Base-by-base conservation (phyloP, 2,888 invertebrate genomes). In the Eumerus sabulonum region DNA sequence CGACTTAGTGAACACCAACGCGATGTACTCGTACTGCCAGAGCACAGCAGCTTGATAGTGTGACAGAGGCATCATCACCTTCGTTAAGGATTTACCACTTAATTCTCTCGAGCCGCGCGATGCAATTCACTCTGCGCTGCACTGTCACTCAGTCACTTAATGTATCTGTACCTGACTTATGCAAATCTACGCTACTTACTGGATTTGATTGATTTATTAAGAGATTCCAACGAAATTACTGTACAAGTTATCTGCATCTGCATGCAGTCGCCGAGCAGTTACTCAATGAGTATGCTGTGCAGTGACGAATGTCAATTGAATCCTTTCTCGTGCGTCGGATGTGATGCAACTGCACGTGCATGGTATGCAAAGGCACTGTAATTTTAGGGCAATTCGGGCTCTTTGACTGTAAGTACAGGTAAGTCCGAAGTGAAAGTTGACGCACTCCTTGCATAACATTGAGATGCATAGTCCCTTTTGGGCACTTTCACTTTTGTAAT, bases 301-400 rank as follows among this genome's bases (percentile, higher is more conserved):
- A 27, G 38, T 56, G 48, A 27, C 59, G 63, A 53, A 79, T 63
- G 54, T 18, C 54, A 70, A 73, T 60, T 60, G 40, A 40, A 19
- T 70, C 68, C 64, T 74, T 59, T 35, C 14, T 35, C 19, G 5
- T 44, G 38, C 11, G 13, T 18, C 9, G 35, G 36, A 0, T 17
- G 38, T 79, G 74, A 79, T 79, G 79, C 68, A 74, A 79, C 50
- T 45, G 54, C 79, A 70, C 79, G 68, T 77, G 73, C 53, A 50
- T 18, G 19, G 19, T 18, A 72, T 57, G 27, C 50, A 63, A 68
- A 44, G 50, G n/a, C 13, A 35, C 14, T 63, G 70, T 63, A 53
- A 59, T 50, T 74, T 17, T 9, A 14, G 14, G 62, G 57, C 74
- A 74, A 62, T 74, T 74, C 35, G 44, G 9, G 19, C 47, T 62